phyloP scores from a whole-genome alignment of 2,888 invertebrate species.

The Heliothis peltigera region DNA sequence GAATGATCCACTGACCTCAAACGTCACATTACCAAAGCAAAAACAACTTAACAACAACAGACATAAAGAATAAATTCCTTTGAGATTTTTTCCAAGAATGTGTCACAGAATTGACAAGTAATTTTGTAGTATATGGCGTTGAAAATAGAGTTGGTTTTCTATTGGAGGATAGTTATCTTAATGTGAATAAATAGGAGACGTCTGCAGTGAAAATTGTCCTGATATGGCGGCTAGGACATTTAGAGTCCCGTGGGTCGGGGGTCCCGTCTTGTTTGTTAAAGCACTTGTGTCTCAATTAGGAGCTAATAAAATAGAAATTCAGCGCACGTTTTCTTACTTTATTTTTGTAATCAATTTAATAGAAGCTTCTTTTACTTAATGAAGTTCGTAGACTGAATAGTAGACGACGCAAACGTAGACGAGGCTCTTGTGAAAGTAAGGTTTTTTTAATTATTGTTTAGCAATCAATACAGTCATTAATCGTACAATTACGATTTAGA shows the following conservation, averaged over 20 bases:
- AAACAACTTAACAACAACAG: conserved; percentile 44
- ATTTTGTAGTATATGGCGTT: conserved; percentile 66
- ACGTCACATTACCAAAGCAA: conserved; percentile 52
- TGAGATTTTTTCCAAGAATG: conserved; percentile 47
- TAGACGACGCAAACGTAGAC: neutral
- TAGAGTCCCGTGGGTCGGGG: conserved; percentile 42
- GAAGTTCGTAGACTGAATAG: neutral
- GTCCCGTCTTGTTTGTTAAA: conserved; percentile 55
- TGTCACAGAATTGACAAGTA: conserved; percentile 51
- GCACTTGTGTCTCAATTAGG: conserved; percentile 51
- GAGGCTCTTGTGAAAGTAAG: neutral
- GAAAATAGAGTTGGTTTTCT: conserved; percentile 64
- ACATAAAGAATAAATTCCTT: conserved; percentile 56
- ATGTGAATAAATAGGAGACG: conserved; percentile 74
- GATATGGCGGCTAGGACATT: conserved; percentile 65
- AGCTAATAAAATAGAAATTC: conserved; percentile 36
- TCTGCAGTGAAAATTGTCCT: conserved; percentile 72
- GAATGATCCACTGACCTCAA: conserved; percentile 77
- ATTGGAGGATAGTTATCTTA: conserved; percentile 63
- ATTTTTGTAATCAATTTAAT: conserved; percentile 27
- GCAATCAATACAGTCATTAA: neutral
- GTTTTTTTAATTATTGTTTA: neutral
- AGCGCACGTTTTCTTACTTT: conserved; percentile 30
- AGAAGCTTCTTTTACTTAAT: neutral
- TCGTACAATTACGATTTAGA: neutral